These are phyloP conservation scores for Sylvilagus bachmani DNA, from an alignment of 2,113 vertebrate species.

Conservation along the genomic window DNA sequence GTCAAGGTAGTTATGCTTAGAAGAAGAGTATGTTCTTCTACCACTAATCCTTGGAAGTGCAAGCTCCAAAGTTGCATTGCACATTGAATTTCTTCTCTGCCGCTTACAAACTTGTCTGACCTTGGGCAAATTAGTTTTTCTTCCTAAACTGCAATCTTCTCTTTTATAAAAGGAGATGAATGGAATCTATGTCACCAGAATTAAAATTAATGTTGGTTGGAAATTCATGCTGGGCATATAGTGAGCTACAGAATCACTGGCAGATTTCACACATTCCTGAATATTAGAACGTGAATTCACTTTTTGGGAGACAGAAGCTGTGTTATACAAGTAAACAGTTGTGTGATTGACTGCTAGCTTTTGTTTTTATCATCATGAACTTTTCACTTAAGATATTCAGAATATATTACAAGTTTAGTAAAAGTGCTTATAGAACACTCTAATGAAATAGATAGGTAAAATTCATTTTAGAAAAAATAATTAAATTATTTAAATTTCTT, in stretches of 20 bases:
- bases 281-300: neutral
- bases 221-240: neutral
- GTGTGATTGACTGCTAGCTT: neutral
- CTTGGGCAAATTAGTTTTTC: neutral
- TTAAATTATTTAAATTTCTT: neutral
- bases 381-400: slow-evolving; percentile 26
- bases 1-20: slow-evolving; percentile 31
- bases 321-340: neutral
- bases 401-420: slow-evolving; percentile 10
- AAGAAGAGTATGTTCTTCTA: neutral
- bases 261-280: neutral
- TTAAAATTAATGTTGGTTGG: neutral
- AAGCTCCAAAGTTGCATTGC: neutral
- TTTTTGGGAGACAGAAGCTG: neutral
- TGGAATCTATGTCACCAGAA: neutral
- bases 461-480: slow-evolving; percentile 2
- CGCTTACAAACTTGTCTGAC: neutral
- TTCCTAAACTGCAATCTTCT: slow-evolving; percentile 5
- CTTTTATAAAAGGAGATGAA: neutral
- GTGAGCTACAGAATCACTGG: neutral
- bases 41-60: neutral
- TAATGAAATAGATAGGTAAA: neutral
- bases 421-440: neutral
- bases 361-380: slow-evolving; percentile 12
- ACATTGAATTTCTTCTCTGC: neutral